phyloP scores from a whole-genome alignment of 2,797 vertebrate species.

The Enteromius treurensis region DNA sequence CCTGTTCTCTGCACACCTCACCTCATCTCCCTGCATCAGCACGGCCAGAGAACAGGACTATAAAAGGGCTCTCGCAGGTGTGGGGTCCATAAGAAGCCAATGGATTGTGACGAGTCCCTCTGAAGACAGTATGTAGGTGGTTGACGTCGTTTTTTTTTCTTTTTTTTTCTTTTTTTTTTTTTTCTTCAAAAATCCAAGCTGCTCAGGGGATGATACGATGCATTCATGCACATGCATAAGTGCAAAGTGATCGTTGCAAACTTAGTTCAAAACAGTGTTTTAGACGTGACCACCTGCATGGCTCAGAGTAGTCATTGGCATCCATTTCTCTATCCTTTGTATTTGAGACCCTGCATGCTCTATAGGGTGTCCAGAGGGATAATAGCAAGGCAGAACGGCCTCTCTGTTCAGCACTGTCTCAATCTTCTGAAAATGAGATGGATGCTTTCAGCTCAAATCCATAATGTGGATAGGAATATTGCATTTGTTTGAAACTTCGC shows the following conservation, averaged over 20 bases:
- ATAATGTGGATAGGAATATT: conserved; percentile 54
- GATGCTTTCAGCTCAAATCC: conserved; percentile 44
- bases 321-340: conserved; percentile 29
- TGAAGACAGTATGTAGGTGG: conserved; percentile 35
- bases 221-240: conserved; percentile 54
- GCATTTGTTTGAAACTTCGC: conserved; percentile 51
- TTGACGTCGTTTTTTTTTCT: conserved; percentile 35
- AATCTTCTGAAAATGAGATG: conserved; percentile 52
- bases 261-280: conserved; percentile 40
- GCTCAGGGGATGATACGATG: conserved; percentile 43
- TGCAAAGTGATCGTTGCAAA: conserved; percentile 58
- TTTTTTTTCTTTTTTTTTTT: conserved; percentile 30
- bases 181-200: conserved; percentile 22
- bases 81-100: conserved; percentile 59
- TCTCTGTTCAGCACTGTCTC: conserved; percentile 35
- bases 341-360: conserved; percentile 26
- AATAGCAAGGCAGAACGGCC: conserved; percentile 35
- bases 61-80: conserved; percentile 52
- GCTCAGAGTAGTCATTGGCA: conserved; percentile 26
- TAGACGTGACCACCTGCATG: conserved; percentile 46
- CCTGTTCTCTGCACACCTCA: conserved; percentile 43
- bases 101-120: conserved; percentile 54
- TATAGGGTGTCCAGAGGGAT: conserved; percentile 46
- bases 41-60: conserved; percentile 43
- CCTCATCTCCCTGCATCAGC: conserved; percentile 41